A percentile compares a stretch with the other conserved stretches of the same genome.
These are phyloP conservation scores for Megathymus violae DNA, from an alignment of 1,140 invertebrate species.

Conservation along the genomic window DNA sequence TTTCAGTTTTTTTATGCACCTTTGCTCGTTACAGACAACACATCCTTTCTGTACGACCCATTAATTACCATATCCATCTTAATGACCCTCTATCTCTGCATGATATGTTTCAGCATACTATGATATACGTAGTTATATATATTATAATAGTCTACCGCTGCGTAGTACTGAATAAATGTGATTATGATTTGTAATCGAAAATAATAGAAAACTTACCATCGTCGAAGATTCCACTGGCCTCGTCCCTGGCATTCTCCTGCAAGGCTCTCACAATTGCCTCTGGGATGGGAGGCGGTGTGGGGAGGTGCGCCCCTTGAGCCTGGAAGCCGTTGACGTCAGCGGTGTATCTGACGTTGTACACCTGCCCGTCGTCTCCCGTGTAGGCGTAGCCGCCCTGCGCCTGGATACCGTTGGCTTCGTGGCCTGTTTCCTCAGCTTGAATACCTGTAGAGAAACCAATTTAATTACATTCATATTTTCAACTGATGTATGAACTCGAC, in stretches of 20 bases:
- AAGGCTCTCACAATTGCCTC: slow-evolving; percentile 86
- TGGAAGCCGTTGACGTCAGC: slow-evolving; percentile 84
- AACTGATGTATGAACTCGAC: too few relatives aligned
- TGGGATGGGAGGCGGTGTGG: slow-evolving; percentile 87
- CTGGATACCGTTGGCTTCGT: slow-evolving; percentile 83
- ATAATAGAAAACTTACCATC: slow-evolving; percentile 61
- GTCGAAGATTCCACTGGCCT: slow-evolving; percentile 71
- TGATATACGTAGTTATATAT: too few relatives aligned
- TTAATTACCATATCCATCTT: too few relatives aligned
- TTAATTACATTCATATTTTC: too few relatives aligned
- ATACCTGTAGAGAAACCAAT: slow-evolving; percentile 71
- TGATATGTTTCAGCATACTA: too few relatives aligned
- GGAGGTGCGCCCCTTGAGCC: slow-evolving; percentile 85
- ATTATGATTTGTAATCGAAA: too few relatives aligned
- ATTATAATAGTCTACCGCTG: too few relatives aligned
- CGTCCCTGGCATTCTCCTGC: slow-evolving; percentile 81
- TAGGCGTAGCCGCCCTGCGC: slow-evolving; percentile 87
- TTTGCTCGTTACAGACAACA: too few relatives aligned
- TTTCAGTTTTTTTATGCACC: too few relatives aligned
- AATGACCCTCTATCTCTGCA: too few relatives aligned
- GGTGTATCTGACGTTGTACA: slow-evolving; percentile 86
- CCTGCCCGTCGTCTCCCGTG: slow-evolving; percentile 86
- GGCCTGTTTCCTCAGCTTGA: slow-evolving; percentile 67
- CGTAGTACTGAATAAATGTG: too few relatives aligned
- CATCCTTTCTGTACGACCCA: too few relatives aligned